Evolutionary conservation across 2,113 vertebrate genomes (phyloP).

Genomic region (Cettia cetti): DNA sequence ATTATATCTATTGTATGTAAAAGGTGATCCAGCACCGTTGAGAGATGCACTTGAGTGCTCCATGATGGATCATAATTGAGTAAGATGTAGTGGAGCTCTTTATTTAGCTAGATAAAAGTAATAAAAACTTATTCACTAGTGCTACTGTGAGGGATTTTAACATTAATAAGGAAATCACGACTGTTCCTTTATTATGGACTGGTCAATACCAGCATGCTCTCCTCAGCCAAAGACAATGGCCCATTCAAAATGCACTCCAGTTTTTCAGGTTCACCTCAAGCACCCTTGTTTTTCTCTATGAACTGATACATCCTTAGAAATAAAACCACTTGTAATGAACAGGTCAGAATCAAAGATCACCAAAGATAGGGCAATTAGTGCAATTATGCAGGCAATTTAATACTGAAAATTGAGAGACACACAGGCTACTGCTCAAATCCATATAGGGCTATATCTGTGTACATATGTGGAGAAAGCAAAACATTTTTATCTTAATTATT

Average conservation of each 20-base stretch:
- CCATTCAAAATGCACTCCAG: not conserved
- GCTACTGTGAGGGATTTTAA: not conserved
- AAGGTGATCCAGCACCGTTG: not conserved
- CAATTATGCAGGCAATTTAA: not conserved
- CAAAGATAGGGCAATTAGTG: not conserved
- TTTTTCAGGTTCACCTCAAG: not conserved
- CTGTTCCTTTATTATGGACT: not conserved
- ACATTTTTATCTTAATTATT: not conserved
- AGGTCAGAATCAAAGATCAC: not conserved
- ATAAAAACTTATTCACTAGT: not conserved
- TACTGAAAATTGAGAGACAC: not conserved
- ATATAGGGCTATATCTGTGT: not conserved
- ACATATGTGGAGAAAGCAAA: accelerated
- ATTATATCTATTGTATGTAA: not conserved
- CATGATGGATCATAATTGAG: not conserved
- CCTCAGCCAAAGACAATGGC: not conserved
- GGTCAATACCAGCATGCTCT: not conserved
- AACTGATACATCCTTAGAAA: not conserved
- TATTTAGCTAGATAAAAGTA: not conserved
- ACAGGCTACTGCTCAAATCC: not conserved
- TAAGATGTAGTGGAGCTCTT: not conserved
- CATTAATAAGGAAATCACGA: not conserved
- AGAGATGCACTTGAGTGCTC: not conserved
- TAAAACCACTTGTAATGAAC: not conserved
- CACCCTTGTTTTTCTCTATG: not conserved